Evolutionary conservation across 1,140 invertebrate genomes (phyloP), one percentile per base, ranked within the genome.

Genomic region (Arion vulgaris): DNA sequence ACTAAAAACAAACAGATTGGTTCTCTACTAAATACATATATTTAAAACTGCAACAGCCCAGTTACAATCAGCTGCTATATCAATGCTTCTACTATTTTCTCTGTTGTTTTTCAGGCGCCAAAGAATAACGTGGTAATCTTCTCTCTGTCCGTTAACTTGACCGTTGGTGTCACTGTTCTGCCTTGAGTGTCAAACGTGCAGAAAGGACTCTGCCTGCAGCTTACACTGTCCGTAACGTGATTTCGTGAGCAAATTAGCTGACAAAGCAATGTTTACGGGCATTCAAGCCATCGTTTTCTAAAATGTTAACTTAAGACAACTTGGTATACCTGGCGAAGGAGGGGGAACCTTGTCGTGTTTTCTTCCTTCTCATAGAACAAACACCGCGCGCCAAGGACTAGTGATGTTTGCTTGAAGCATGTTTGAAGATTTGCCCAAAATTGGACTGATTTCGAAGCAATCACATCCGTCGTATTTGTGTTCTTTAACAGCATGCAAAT

Each of bases 261-360:
- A 66, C 62, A 66, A 7, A 28, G n/a, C 32, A 4, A 2, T 66
- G 62, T 66, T 66, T 66, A 66, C 62, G 62, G 28, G 62, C 28
- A n/a, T 66, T 28, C 2, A 66, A 32, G 1, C 62, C 62, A 32
- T 15, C n/a, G 62, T 66, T 66, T 66, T 66, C 62, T 23, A 32
- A 66, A 66, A 66, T 66, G 62, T 66, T 66, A 66, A 66, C 62
- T 66, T 66, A 66, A 66, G 62, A 66, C 62, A 66, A 66, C 62
- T 34, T 32, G 28, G 62, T 23, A 28, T 34, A 66, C 62, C 11
- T n/a, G 32, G 62, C 5, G 62, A 32, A 4, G 28, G 19, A 32
- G 62, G 62, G 62, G 62, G 17, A 26, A 26, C 13, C 2, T 66
- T 66, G 4, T n/a, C 32, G 62, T 66, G 62, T 66, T 32, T 66